Conservation (phyloP, 2,797 vertebrate species). For the Poeciliopsis paucimaculata region DNA sequence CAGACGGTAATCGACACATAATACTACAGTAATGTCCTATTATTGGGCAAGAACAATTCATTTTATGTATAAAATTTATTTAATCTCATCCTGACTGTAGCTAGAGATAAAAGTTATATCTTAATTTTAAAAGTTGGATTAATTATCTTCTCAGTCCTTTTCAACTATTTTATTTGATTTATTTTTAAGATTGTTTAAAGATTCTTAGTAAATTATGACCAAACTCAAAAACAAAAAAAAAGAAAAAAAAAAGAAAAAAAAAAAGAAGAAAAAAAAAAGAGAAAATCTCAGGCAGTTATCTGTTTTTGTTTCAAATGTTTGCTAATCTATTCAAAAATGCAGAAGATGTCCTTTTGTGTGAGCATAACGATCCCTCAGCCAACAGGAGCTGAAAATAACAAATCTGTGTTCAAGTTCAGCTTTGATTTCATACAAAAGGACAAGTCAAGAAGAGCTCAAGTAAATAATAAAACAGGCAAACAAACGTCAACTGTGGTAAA, state of each 20-base stretch:
- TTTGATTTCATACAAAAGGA: slow-evolving; percentile 29
- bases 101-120: not conserved
- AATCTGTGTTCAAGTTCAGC: slow-evolving; percentile 1
- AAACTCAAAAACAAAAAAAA: not conserved
- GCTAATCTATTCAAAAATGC: not conserved
- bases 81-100: not conserved
- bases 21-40: not conserved
- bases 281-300: not conserved
- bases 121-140: not conserved
- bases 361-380: not conserved
- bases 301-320: not conserved
- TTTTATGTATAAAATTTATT: not conserved
- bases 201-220: not conserved
- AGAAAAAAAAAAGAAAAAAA: not conserved
- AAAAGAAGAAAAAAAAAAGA: not conserved
- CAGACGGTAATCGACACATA: slow-evolving; percentile 2
- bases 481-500: slow-evolving; percentile 4
- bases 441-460: slow-evolving; percentile 15
- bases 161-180: not conserved
- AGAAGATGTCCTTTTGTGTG: not conserved
- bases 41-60: not conserved
- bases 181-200: not conserved
- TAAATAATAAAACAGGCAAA: slow-evolving; percentile 20
- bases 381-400: not conserved
- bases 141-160: not conserved